phyloP scores from a whole-genome alignment of 2,113 vertebrate species.

The Triplophysa siluroides region DNA sequence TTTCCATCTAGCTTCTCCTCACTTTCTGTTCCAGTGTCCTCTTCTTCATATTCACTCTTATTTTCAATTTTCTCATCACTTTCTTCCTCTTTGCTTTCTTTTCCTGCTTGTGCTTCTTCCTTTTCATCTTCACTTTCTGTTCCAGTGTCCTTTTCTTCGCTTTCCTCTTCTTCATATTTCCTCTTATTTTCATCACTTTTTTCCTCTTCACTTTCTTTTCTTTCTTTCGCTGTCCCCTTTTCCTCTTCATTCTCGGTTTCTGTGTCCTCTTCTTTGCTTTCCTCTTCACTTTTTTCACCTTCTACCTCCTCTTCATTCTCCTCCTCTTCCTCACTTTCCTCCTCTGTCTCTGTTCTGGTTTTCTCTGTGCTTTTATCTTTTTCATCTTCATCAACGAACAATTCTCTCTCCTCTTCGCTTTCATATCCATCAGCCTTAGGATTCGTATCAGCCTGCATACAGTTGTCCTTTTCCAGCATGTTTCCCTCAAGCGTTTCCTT shows the following conservation, averaged over 20 bases:
- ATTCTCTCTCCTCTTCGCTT: background rate
- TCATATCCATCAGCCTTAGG: background rate
- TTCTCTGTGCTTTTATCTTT: background rate
- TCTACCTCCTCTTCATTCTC: background rate
- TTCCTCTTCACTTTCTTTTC: background rate
- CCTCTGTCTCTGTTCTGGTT: background rate
- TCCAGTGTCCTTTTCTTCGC: background rate
- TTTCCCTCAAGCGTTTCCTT: background rate
- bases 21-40: background rate
- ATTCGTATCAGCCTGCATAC: background rate
- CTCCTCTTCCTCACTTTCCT: background rate
- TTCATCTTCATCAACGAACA: background rate
- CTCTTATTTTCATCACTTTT: too few relatives aligned
- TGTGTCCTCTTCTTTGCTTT: background rate
- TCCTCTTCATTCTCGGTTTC: background rate
- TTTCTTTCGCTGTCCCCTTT: background rate
- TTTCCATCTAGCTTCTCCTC: too few relatives aligned
- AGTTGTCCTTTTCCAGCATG: background rate
- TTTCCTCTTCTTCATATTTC: background rate
- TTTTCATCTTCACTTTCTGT: background rate
- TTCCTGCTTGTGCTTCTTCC: too few relatives aligned
- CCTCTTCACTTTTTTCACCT: background rate
- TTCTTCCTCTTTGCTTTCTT: too few relatives aligned
- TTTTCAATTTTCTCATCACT: too few relatives aligned
- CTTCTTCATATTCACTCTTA: too few relatives aligned